These are phyloP conservation scores for Orgyia antiqua DNA, from an alignment of 2,888 invertebrate species.

Conservation along the genomic window DNA sequence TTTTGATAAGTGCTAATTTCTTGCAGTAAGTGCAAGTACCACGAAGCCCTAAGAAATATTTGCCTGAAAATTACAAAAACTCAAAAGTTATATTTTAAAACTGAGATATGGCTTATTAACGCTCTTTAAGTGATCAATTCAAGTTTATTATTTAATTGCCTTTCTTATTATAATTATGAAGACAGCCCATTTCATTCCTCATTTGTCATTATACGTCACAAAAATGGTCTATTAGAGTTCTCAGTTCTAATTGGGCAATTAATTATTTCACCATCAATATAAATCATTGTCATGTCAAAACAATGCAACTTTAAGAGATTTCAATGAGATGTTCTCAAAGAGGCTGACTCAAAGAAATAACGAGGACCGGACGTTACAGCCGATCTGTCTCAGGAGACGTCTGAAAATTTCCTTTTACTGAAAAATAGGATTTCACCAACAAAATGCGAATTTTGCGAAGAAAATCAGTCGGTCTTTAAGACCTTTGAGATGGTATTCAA, in stretches of 20 bases:
- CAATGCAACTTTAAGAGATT: conserved; percentile 31
- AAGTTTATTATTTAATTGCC: too few relatives aligned
- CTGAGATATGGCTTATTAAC: too few relatives aligned
- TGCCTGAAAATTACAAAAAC: too few relatives aligned
- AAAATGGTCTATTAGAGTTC: conserved; percentile 1
- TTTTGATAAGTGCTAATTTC: too few relatives aligned
- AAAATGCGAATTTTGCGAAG: conserved; percentile 8
- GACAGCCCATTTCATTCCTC: too few relatives aligned
- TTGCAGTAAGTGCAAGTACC: too few relatives aligned
- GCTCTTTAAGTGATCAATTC: too few relatives aligned
- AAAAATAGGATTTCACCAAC: conserved; percentile 15
- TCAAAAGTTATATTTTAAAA: too few relatives aligned
- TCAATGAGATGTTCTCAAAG: conserved; percentile 36
- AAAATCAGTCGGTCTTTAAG: conserved; percentile 13
- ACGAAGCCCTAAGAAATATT: too few relatives aligned
- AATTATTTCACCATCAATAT: conserved; percentile 17
- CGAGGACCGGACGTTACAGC: conserved; percentile 38
- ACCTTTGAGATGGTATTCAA: conserved; percentile 14
- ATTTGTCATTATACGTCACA: too few relatives aligned
- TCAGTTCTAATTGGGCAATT: conserved; percentile 18
- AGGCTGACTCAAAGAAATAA: conserved; percentile 43
- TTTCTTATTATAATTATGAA: too few relatives aligned
- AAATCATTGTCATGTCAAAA: conserved; percentile 15
- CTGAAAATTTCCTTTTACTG: conserved; percentile 26
- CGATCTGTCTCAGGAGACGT: conserved; percentile 30